Evolutionary conservation across 2,113 vertebrate genomes (phyloP).

Genomic region (Phalacrocorax carbo): DNA sequence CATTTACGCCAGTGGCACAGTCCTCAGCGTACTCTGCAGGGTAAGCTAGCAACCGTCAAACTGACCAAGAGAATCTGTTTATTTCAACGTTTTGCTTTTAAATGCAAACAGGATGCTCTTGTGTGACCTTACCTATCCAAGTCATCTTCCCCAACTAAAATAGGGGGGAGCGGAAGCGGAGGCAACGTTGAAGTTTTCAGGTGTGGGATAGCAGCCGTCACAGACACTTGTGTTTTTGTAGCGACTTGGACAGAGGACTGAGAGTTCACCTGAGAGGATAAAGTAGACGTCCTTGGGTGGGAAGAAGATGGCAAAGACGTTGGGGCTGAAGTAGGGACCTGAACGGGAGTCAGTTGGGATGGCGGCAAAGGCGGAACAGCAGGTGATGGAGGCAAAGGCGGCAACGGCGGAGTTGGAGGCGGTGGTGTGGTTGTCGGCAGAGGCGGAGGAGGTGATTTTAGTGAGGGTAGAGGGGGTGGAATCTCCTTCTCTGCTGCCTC

Average conservation of each 20-base stretch:
- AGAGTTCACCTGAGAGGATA: slow-evolving; percentile 82
- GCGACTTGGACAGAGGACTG: slow-evolving; percentile 78
- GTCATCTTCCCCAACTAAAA: slow-evolving; percentile 88
- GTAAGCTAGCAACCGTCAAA: not conserved
- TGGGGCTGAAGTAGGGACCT: slow-evolving; percentile 62
- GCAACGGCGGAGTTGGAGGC: slow-evolving; percentile 73
- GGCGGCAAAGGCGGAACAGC: slow-evolving; percentile 68
- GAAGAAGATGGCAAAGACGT: slow-evolving; percentile 65
- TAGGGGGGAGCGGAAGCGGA: slow-evolving; percentile 90
- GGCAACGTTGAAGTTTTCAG: slow-evolving; percentile 96
- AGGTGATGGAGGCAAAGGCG: slow-evolving; percentile 74
- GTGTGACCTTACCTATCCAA: slow-evolving; percentile 87
- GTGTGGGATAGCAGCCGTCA: slow-evolving; percentile 80
- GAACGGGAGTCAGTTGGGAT: slow-evolving; percentile 54
- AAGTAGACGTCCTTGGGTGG: slow-evolving; percentile 76
- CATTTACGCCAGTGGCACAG: rapidly evolving
- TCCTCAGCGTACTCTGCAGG: not conserved
- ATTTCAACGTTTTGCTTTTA: not conserved
- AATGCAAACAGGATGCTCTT: not conserved
- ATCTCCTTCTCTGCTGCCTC: slow-evolving; percentile 73
- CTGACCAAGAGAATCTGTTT: not conserved
- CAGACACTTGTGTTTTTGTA: slow-evolving; percentile 75
- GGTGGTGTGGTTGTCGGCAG: slow-evolving; percentile 80
- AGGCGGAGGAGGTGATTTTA: slow-evolving; percentile 77
- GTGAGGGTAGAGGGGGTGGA: slow-evolving; percentile 70